Conservation (phyloP, 2,888 invertebrate species). For the Cerastoderma edule region DNA sequence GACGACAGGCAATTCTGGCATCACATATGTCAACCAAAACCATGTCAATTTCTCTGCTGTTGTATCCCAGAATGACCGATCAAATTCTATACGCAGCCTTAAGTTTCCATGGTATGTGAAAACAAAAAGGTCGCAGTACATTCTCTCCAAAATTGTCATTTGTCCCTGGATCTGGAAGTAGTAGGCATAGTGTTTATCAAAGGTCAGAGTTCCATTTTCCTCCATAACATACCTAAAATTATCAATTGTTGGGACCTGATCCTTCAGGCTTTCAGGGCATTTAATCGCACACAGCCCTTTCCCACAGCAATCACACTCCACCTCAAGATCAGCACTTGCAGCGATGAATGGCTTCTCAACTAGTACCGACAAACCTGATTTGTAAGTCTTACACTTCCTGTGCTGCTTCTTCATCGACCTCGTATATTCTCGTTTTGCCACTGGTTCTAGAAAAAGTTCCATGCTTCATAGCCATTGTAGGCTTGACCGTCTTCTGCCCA, state of each 20-base stretch:
- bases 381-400: conserved; percentile 25
- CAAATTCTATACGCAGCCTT: conserved; percentile 10
- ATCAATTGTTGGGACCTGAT: conserved; percentile 12
- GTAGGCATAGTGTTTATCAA: conserved; percentile 23
- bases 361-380: conserved; percentile 29
- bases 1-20: too few relatives aligned
- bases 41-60: conserved; percentile 23
- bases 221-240: conserved; percentile 22
- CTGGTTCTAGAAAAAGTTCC: conserved; percentile 40
- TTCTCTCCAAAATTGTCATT: conserved; percentile 28
- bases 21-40: conserved; percentile 28
- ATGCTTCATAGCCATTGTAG: conserved; percentile 52
- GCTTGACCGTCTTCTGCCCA: conserved; percentile 5
- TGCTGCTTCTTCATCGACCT: conserved; percentile 32
- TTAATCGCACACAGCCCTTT: conserved; percentile 40
- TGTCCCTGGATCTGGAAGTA: conserved; percentile 40
- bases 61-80: conserved; percentile 17
- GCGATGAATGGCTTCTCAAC: conserved; percentile 27
- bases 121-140: conserved; percentile 34
- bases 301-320: conserved; percentile 42
- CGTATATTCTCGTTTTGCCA: conserved; percentile 30
- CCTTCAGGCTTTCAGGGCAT: conserved; percentile 39
- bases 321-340: conserved; percentile 47
- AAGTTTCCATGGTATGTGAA: conserved; percentile 32
- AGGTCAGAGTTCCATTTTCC: neutral